Percentiles rank a stretch among this genome's conserved stretches.
phyloP scores from a whole-genome alignment of 2,888 invertebrate species.

The Melipona beecheii region DNA sequence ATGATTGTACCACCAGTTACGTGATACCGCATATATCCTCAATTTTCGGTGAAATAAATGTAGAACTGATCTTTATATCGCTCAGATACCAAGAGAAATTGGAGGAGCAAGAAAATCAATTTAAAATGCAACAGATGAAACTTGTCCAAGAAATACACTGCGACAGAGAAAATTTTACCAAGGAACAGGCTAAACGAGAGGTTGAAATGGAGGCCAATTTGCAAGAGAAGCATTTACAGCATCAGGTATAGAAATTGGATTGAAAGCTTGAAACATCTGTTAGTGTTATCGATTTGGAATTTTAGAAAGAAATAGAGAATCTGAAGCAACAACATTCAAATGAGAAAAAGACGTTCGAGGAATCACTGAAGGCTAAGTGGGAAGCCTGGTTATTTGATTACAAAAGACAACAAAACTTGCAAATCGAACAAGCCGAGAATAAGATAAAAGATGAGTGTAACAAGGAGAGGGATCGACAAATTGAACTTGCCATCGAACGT shows the following conservation, averaged over 20 bases:
- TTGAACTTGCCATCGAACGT: constrained; percentile 89
- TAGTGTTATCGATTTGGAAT: background rate
- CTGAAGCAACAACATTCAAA: constrained; percentile 79
- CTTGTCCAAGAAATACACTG: constrained; percentile 74
- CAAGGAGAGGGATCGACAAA: constrained; percentile 91
- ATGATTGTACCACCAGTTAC: too few species aligned
- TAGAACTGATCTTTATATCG: background rate
- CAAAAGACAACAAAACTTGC: constrained; percentile 87
- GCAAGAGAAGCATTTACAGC: constrained; percentile 67
- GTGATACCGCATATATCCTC: too few species aligned
- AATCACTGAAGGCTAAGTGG: constrained; percentile 87
- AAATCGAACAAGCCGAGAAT: constrained; percentile 88
- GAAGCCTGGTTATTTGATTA: constrained; percentile 88
- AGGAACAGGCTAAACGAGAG: constrained; percentile 72
- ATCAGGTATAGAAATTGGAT: constrained; percentile 64
- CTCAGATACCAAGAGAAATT: constrained; percentile 76
- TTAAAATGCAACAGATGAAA: constrained; percentile 72
- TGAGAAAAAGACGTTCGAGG: constrained; percentile 86
- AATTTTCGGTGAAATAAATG: too few species aligned
- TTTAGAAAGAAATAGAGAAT: constrained; percentile 74
- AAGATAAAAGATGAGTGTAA: constrained; percentile 89
- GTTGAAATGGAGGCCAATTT: constrained; percentile 71
- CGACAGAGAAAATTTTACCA: constrained; percentile 71
- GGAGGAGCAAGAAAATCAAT: constrained; percentile 76
- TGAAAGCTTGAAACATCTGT: background rate